Conservation (phyloP, 23 tunicate genomes). For the Corella eumyota region DNA sequence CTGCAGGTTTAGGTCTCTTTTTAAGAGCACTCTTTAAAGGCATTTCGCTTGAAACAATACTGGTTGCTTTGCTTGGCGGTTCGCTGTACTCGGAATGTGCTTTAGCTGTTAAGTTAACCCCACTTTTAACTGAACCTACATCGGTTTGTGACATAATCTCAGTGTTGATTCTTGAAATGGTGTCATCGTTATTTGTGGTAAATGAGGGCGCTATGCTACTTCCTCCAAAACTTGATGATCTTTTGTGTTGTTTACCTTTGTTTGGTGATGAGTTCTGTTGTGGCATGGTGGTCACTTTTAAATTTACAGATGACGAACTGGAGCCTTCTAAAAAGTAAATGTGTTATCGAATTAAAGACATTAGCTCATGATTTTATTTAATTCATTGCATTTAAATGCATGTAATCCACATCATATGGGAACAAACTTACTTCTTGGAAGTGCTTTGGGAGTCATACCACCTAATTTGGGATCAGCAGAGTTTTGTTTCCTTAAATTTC, state of each 20-base stretch:
- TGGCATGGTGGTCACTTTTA: too few relatives aligned
- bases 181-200: not conserved
- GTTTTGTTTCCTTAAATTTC: too few relatives aligned
- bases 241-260: too few relatives aligned
- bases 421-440: too few relatives aligned
- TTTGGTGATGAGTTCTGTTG: not conserved
- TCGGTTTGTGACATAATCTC: conserved; percentile 11
- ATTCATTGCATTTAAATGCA: too few relatives aligned
- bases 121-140: conserved; percentile 1
- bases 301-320: too few relatives aligned
- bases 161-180: not conserved
- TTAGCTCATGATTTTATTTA: too few relatives aligned
- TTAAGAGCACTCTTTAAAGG: conserved; percentile 63
- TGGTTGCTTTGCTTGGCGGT: conserved; percentile 8
- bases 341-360: too few relatives aligned
- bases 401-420: too few relatives aligned
- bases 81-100: conserved; percentile 13
- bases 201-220: not conserved
- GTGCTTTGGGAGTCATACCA: too few relatives aligned
- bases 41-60: conserved; percentile 19
- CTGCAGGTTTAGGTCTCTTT: conserved; percentile 23
- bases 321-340: too few relatives aligned
- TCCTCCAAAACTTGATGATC: not conserved
- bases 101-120: not conserved
- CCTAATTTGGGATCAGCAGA: too few relatives aligned